Conservation (phyloP, 2,797 vertebrate genomes). For the Myotis findleyi region DNA sequence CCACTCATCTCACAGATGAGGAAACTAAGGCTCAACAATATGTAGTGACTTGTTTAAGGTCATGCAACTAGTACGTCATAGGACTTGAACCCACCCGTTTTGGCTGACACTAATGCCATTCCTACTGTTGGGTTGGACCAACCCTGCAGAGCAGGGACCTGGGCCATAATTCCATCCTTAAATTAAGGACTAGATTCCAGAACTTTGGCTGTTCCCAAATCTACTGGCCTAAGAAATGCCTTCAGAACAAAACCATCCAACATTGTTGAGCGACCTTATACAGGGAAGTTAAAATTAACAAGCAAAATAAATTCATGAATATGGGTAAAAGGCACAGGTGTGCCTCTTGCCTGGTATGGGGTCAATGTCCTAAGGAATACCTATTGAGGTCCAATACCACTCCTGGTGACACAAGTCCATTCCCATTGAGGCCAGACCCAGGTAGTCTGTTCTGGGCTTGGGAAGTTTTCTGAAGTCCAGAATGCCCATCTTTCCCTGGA, state of each 20-base stretch:
- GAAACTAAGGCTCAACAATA: background rate
- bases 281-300: constrained; percentile 2
- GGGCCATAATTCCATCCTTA: background rate
- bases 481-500: background rate
- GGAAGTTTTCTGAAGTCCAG: background rate
- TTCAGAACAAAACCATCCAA: constrained; percentile 1
- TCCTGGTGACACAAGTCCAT: background rate
- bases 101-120: background rate
- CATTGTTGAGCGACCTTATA: background rate
- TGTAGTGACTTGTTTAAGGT: background rate
- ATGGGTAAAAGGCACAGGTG: no score
- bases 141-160: no score
- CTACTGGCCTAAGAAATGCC: background rate
- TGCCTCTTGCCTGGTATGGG: background rate
- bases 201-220: background rate
- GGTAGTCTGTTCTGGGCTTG: background rate
- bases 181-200: background rate
- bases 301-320: background rate
- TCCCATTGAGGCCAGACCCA: background rate
- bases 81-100: background rate
- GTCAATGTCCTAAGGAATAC: background rate
- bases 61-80: background rate
- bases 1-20: background rate
- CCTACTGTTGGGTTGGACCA: background rate
- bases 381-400: background rate